Evolutionary conservation across 2,888 invertebrate genomes (phyloP).

Genomic region (Anodontia alba): DNA sequence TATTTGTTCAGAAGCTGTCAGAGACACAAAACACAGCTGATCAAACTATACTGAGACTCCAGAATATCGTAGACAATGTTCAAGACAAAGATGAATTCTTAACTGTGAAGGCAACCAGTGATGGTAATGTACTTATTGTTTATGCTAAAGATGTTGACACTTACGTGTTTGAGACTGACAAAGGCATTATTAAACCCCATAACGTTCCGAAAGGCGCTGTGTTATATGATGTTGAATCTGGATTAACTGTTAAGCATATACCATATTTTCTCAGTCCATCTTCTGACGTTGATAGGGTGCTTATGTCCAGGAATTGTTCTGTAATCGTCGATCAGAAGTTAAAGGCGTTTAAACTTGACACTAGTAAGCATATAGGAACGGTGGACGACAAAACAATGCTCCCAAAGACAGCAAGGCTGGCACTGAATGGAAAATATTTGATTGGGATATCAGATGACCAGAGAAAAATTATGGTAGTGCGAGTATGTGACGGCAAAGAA

Average conservation of each 20-base stretch:
- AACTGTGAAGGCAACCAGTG: conserved; percentile 52
- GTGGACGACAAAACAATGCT: conserved; percentile 43
- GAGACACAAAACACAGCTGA: conserved; percentile 32
- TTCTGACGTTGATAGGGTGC: conserved; percentile 54
- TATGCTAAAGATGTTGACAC: conserved; percentile 68
- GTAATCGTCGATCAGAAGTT: conserved; percentile 67
- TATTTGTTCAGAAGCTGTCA: conserved; percentile 59
- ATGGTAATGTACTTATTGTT: conserved; percentile 65
- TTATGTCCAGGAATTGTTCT: conserved; percentile 63
- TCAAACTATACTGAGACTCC: conserved; percentile 48
- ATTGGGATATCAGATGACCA: conserved; percentile 68
- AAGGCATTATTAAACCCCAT: conserved; percentile 64
- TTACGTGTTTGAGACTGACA: conserved; percentile 65
- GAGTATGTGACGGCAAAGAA: conserved; percentile 65
- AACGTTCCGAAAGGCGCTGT: conserved; percentile 70
- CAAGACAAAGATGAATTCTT: conserved; percentile 67
- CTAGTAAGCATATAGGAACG: conserved; percentile 11
- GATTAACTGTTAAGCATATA: conserved; percentile 66
- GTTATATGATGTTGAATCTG: conserved; percentile 68
- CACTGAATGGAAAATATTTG: conserved; percentile 75
- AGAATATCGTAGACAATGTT: conserved; percentile 64
- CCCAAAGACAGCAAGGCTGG: conserved; percentile 50
- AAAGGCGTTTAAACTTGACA: conserved; percentile 59
- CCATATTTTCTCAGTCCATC: conserved; percentile 60
- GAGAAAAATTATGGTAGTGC: conserved; percentile 67